Evolutionary conservation across 1,140 invertebrate species (phyloP).

Genomic region (Meteorus sp.): DNA sequence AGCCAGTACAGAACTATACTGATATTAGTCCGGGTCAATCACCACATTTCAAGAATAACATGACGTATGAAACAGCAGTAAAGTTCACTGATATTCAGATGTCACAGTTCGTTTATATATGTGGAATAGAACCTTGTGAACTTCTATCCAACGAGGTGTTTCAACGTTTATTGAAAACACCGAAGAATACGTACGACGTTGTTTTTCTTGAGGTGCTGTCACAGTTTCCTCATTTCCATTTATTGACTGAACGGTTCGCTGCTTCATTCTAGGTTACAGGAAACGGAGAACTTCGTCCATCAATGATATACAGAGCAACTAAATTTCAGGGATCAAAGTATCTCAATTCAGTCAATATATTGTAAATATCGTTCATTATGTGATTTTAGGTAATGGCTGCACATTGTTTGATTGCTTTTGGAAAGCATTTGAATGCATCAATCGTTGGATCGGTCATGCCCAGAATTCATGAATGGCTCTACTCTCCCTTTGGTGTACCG

Average conservation of each 20-base stretch:
- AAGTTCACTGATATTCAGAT: background rate
- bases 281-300: too few species aligned
- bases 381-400: constrained; percentile 31
- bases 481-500: constrained; percentile 64
- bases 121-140: constrained; percentile 12
- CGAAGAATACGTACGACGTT: constrained; percentile 30
- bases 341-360: too few species aligned
- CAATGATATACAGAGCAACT: too few species aligned
- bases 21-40: constrained; percentile 38
- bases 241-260: too few species aligned
- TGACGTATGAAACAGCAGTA: background rate
- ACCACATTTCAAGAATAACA: background rate
- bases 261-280: background rate
- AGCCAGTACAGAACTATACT: constrained; percentile 43
- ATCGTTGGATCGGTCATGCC: constrained; percentile 64
- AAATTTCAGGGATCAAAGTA: too few species aligned
- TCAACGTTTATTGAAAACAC: constrained; percentile 28
- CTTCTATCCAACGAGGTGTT: constrained; percentile 27
- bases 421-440: constrained; percentile 62
- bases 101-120: fast-evolving
- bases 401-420: constrained; percentile 60
- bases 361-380: too few species aligned
- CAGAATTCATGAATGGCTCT: constrained; percentile 64
- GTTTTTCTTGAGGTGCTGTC: constrained; percentile 32
- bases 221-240: background rate